A percentile compares a stretch with the other conserved stretches of the same genome.
Conservation (phyloP, 2,113 vertebrate species). For the Columba janthina region DNA sequence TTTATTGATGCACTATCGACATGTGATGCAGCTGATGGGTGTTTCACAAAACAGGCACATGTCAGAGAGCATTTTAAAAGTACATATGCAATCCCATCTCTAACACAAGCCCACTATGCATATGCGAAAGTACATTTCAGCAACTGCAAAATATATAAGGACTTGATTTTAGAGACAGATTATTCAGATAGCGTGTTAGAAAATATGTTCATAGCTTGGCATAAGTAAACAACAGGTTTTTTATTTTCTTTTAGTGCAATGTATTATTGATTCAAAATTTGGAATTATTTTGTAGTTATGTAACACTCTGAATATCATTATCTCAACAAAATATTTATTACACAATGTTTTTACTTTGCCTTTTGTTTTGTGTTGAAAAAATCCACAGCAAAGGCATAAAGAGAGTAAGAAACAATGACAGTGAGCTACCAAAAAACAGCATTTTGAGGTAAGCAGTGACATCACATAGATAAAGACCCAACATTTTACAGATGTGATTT, state of each 20-base stretch:
- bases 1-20: background rate
- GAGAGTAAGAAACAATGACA: background rate
- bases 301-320: background rate
- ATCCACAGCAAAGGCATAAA: background rate
- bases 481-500: background rate
- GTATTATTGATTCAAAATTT: background rate
- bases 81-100: background rate
- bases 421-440: background rate
- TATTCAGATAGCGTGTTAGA: background rate
- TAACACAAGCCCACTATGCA: background rate
- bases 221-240: background rate
- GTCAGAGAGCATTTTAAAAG: background rate
- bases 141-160: background rate
- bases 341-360: background rate
- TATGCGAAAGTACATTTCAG: background rate
- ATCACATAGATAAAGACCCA: rapidly evolving
- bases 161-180: background rate
- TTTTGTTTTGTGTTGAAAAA: background rate
- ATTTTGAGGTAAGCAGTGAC: background rate
- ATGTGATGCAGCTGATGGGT: background rate
- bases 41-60: background rate
- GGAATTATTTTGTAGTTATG: background rate
- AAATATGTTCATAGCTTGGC: background rate
- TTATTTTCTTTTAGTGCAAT: background rate
- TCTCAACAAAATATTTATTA: background rate